A percentile compares a stretch with the other conserved stretches of the same genome.
phyloP scores from a whole-genome alignment of 2,888 invertebrate species.

The Perithous albicinctus region DNA sequence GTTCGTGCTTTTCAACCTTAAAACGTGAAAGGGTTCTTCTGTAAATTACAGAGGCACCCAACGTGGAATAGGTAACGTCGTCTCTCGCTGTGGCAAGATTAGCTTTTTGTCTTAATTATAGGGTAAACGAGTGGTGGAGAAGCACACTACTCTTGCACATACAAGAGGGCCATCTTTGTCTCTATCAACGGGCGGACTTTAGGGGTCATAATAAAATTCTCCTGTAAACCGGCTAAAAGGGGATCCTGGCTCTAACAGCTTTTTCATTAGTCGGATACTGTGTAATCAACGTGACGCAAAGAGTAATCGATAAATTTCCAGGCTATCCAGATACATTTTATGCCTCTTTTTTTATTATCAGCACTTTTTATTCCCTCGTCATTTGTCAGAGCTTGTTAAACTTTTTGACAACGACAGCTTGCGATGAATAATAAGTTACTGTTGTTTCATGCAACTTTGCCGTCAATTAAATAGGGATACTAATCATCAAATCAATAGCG shows the following conservation, averaged over 20 bases:
- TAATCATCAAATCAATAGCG: constrained; percentile 48
- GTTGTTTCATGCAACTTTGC: background rate
- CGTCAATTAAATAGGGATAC: constrained; percentile 44
- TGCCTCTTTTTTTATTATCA: background rate
- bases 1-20: constrained; percentile 67
- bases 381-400: constrained; percentile 25
- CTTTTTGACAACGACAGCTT: constrained; percentile 29
- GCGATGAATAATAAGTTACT: constrained; percentile 18
- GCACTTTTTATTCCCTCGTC: constrained; percentile 1
- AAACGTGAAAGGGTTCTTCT: constrained; percentile 81
- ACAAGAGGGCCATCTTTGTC: constrained; percentile 57
- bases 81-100: constrained; percentile 73
- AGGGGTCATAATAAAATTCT: constrained; percentile 60
- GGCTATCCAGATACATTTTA: background rate
- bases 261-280: constrained; percentile 59
- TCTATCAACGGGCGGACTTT: constrained; percentile 57
- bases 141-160: constrained; percentile 36
- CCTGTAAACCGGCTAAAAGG: constrained; percentile 39
- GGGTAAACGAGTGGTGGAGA: constrained; percentile 49
- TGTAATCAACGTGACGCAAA: constrained; percentile 35
- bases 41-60: constrained; percentile 78
- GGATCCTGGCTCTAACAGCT: constrained; percentile 56
- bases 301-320: constrained; percentile 54
- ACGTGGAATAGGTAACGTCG: constrained; percentile 66
- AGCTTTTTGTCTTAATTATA: constrained; percentile 75